Percentiles rank a stretch among this genome's conserved stretches.
Conservation (phyloP, 2,888 invertebrate species). For the Megastigmus dorsalis region DNA sequence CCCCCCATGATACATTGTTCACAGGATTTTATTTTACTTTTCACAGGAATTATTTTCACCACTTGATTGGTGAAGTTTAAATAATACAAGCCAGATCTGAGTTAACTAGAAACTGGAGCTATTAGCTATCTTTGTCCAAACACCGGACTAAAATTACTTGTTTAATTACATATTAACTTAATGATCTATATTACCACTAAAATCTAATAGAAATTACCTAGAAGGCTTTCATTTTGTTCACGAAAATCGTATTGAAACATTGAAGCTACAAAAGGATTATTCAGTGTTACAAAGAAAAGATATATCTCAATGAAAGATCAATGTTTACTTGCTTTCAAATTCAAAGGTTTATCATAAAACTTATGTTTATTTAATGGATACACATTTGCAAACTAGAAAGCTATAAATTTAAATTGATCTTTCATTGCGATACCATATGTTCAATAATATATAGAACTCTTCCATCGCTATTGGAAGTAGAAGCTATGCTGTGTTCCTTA, state of each 20-base stretch:
- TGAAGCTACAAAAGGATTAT: constrained; percentile 56
- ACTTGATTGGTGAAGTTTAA: background rate
- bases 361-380: background rate
- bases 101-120: constrained; percentile 43
- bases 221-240: constrained; percentile 43
- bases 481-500: constrained; percentile 49
- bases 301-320: constrained; percentile 53
- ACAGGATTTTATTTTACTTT: constrained; percentile 34
- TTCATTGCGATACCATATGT: constrained; percentile 20
- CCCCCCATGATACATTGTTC: constrained; percentile 36
- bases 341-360: background rate
- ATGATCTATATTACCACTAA: constrained; percentile 42
- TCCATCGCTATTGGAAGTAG: constrained; percentile 45
- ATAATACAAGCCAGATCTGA: constrained; percentile 27
- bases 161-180: constrained; percentile 44
- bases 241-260: constrained; percentile 37
- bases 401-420: constrained; percentile 8
- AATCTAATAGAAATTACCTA: constrained; percentile 49
- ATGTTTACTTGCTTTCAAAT: constrained; percentile 12
- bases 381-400: constrained; percentile 18
- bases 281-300: constrained; percentile 56
- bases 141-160: constrained; percentile 46
- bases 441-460: constrained; percentile 40
- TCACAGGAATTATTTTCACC: constrained; percentile 25
- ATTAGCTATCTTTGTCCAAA: constrained; percentile 47